These are phyloP conservation scores for Blastobasis lacticolella DNA, from an alignment of 2,888 invertebrate species.

Conservation along the genomic window DNA sequence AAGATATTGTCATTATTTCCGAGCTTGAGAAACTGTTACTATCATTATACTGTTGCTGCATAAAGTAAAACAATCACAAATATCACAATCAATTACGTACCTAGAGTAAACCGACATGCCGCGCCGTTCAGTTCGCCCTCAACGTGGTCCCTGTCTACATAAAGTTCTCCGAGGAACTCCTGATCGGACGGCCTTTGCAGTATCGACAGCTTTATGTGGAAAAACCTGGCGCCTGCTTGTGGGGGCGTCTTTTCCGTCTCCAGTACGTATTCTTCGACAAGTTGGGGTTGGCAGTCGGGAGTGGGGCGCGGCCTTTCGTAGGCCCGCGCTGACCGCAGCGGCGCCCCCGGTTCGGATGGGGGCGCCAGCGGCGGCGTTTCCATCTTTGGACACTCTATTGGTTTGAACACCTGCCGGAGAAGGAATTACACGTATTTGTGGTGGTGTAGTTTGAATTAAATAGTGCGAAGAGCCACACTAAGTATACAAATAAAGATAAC, in stretches of 20 bases:
- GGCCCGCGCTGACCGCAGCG: constrained; percentile 56
- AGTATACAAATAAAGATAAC: no score
- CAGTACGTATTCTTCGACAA: constrained; percentile 90
- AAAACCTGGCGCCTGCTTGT: constrained; percentile 77
- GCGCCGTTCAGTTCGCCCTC: constrained; percentile 85
- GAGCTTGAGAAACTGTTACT: no score
- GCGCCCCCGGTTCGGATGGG: constrained; percentile 62
- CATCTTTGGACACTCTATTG: constrained; percentile 77
- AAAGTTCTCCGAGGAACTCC: constrained; percentile 91
- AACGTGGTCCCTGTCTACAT: constrained; percentile 88
- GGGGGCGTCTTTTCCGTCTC: constrained; percentile 86
- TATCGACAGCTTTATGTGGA: constrained; percentile 91
- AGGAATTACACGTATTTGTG: background rate
- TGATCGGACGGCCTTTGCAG: constrained; percentile 90
- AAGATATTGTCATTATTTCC: no score
- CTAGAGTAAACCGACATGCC: constrained; percentile 84
- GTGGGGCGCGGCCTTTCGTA: constrained; percentile 78
- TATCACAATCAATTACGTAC: constrained; percentile 25
- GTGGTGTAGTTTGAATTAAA: no score
- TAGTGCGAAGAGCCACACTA: no score
- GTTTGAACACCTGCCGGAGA: constrained; percentile 70
- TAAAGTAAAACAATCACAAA: no score
- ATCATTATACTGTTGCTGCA: no score
- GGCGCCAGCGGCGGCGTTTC: constrained; percentile 74
- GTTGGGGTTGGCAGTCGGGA: constrained; percentile 83